Conservation (phyloP, 2,888 invertebrate genomes). For the Sarcophaga caerulescens region DNA sequence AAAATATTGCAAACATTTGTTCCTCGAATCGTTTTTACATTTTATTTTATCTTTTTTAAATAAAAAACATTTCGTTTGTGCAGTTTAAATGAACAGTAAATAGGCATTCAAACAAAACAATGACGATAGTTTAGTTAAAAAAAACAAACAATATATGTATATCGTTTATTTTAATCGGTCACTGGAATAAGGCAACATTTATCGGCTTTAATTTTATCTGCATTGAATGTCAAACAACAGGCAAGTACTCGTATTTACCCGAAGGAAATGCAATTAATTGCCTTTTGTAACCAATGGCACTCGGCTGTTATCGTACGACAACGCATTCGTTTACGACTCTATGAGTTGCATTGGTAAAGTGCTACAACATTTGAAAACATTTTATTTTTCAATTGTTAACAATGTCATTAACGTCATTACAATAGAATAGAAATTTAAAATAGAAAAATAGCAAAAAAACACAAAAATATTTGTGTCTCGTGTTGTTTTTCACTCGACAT, state of each 20-base stretch:
- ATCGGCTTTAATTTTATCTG: not conserved
- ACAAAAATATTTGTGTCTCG: slow-evolving; percentile 9
- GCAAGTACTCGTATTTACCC: not conserved
- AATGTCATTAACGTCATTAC: slow-evolving; percentile 22
- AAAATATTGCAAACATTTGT: too few species aligned
- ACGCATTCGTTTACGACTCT: not conserved
- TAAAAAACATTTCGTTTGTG: too few species aligned
- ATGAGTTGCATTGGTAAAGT: slow-evolving; percentile 10
- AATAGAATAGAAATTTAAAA: not conserved
- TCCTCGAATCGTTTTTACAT: too few species aligned
- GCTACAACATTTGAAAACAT: not conserved
- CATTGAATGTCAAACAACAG: not conserved
- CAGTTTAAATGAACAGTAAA: too few species aligned
- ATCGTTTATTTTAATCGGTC: too few species aligned
- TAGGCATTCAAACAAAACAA: too few species aligned
- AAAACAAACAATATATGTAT: too few species aligned
- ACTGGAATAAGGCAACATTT: too few species aligned
- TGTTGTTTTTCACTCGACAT: not conserved
- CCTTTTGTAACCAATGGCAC: not conserved
- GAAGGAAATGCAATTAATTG: not conserved
- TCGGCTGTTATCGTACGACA: not conserved
- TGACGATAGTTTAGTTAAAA: too few species aligned
- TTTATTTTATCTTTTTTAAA: too few species aligned
- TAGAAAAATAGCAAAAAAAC: not conserved
- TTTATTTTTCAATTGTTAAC: slow-evolving; percentile 2